Base-by-base conservation (phyloP, 2,797 vertebrate species). In the Odontamblyopus lacepedii region DNA sequence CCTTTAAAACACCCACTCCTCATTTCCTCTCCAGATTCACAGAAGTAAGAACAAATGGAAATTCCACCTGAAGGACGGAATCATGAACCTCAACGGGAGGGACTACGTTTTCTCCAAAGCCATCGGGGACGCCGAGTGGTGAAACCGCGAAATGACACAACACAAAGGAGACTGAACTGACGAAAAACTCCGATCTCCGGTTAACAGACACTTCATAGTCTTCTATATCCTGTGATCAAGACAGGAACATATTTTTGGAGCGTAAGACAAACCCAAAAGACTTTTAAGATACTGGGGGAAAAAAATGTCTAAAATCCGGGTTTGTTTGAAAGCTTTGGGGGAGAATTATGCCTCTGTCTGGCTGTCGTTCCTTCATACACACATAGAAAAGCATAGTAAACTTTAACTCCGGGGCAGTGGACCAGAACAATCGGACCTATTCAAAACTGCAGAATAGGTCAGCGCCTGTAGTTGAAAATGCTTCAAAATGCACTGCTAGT, bases 31-130 rank as follows among this genome's bases (percentile, higher is more conserved):
- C 62, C 84, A 99, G 98, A 99, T 99, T 83, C 98, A 99, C 92
- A 96, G 98, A 94, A 99, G 97, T 95, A 99, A 99, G 96, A 99
- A 99, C 92, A 99, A 98, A 91, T 99, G 98, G 98, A 99, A 99
- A 92, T 99, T 99, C 95, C 97, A 99, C 93, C 96, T 99, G 91
- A 99, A 99, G 92, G 98, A 99, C 76, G 98, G 98, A 83, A 99
- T 99, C 91, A 99, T 99, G 98, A 99, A 99, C 94, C 96, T 99
- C 90, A 99, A 98, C 0, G 98, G 98, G 88, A 95, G 95, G 92
- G 98, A 99, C 95, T 99, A 96, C 77, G 97, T 99, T 87, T 99
- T 99, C 95, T 99, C 97, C 94, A 99, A 99, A 98, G 97, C 98
- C 94, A 99, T 98, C 81, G 98, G 98, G 77, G 98, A 99, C 8